Evolutionary conservation across 1,140 invertebrate species (phyloP).

Genomic region (Helicoverpa zea): DNA sequence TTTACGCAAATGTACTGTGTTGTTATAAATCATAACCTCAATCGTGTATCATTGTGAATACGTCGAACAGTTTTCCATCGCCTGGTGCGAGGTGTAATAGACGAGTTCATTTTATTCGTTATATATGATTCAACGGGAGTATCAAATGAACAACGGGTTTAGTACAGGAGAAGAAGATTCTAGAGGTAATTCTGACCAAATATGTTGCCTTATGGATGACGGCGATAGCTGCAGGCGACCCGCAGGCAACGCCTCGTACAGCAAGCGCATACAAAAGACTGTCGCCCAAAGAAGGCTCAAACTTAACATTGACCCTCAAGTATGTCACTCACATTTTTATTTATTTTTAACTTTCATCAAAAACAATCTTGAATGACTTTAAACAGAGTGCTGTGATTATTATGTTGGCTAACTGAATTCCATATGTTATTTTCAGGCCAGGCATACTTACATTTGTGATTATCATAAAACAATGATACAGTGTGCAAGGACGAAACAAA

Average conservation of each 20-base stretch:
- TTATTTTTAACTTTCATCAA: slow-evolving; percentile 45
- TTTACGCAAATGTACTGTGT: slow-evolving; percentile 72
- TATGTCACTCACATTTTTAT: slow-evolving; percentile 71
- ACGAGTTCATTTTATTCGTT: slow-evolving; percentile 74
- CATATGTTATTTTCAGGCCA: slow-evolving; percentile 89
- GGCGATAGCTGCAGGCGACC: slow-evolving; percentile 93
- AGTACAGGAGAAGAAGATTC: slow-evolving; percentile 97
- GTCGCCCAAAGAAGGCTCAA: slow-evolving; percentile 97
- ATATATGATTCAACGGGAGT: slow-evolving; percentile 87
- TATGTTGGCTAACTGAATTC: slow-evolving; percentile 31
- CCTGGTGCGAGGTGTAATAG: slow-evolving; percentile 69
- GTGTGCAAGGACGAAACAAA: slow-evolving; percentile 94
- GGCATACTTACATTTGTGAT: slow-evolving; percentile 99
- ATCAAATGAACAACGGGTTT: slow-evolving; percentile 93
- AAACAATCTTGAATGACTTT: slow-evolving; percentile 38
- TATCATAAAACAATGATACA: slow-evolving; percentile 98
- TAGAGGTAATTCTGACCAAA: slow-evolving; percentile 93
- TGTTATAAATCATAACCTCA: slow-evolving; percentile 82
- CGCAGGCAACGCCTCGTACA: slow-evolving; percentile 98
- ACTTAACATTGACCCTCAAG: slow-evolving; percentile 94
- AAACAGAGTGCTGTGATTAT: slow-evolving; percentile 33
- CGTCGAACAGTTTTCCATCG: slow-evolving; percentile 72
- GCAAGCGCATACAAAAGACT: slow-evolving; percentile 98
- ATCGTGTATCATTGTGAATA: slow-evolving; percentile 78
- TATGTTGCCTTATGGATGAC: slow-evolving; percentile 97